phyloP scores from a whole-genome alignment of 2,888 invertebrate species.

The Gibbula magus region DNA sequence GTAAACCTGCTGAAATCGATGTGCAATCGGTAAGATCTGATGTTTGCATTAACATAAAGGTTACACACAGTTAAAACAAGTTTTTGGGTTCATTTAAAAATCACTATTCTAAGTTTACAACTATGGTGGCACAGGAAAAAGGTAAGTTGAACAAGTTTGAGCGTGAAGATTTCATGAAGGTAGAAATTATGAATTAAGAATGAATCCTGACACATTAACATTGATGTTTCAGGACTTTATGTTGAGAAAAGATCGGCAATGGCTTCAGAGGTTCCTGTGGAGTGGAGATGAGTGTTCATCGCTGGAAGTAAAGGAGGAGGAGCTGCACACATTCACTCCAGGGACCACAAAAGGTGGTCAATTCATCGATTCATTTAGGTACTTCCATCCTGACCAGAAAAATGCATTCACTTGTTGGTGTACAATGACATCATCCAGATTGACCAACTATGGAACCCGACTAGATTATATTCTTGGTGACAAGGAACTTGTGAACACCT shows the following conservation, averaged over 20 bases:
- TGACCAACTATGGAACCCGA: constrained; percentile 77
- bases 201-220: not conserved
- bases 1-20: too few relatives aligned
- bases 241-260: constrained; percentile 67
- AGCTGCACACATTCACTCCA: not conserved
- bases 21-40: too few relatives aligned
- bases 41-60: too few relatives aligned
- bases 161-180: too few relatives aligned
- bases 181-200: not conserved
- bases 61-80: too few relatives aligned
- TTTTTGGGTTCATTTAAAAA: too few relatives aligned
- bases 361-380: constrained; percentile 76
- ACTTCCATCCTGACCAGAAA: constrained; percentile 73
- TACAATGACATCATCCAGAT: constrained; percentile 74
- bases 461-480: constrained; percentile 77
- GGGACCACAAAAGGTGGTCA: constrained; percentile 52
- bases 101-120: too few relatives aligned
- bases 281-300: constrained; percentile 35
- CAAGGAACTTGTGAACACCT: constrained; percentile 50
- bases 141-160: too few relatives aligned
- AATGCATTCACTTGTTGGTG: constrained; percentile 78
- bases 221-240: constrained; percentile 59
- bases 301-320: not conserved
- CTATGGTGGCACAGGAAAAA: too few relatives aligned
- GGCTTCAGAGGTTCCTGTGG: constrained; percentile 73